Evolutionary conservation across 2,888 invertebrate species (phyloP).

Genomic region (Tineola bisselliella): DNA sequence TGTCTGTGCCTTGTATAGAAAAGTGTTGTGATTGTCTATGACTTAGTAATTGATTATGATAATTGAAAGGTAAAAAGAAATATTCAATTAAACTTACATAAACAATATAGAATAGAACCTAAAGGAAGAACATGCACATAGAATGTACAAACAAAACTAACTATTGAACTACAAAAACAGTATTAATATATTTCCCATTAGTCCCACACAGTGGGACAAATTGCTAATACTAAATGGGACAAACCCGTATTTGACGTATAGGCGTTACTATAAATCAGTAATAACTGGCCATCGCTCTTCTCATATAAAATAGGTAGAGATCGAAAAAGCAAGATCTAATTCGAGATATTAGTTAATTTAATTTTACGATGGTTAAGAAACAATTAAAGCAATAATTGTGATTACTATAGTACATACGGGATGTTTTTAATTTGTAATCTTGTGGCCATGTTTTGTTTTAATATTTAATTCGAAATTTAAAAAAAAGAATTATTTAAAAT

Average conservation of each 20-base stretch:
- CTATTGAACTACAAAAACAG: too few relatives aligned
- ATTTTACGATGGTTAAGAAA: constrained; percentile 8
- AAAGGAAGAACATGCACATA: too few relatives aligned
- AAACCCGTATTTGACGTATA: neutral
- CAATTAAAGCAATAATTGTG: constrained; percentile 4
- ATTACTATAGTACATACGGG: neutral
- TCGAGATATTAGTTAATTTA: constrained; percentile 9
- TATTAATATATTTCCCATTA: neutral
- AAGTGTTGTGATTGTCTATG: too few relatives aligned
- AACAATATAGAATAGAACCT: too few relatives aligned
- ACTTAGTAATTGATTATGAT: too few relatives aligned
- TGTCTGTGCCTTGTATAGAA: too few relatives aligned
- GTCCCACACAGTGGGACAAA: neutral
- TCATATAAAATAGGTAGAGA: neutral
- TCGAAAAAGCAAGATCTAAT: constrained; percentile 5
- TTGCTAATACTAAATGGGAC: neutral
- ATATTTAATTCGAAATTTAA: too few relatives aligned
- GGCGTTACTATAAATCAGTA: neutral
- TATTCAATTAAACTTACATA: too few relatives aligned
- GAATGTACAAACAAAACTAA: too few relatives aligned
- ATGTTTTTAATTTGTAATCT: neutral
- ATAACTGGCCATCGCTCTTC: neutral
- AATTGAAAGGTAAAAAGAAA: too few relatives aligned
- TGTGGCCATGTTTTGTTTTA: too few relatives aligned
- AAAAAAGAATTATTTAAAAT: too few relatives aligned